A percentile compares a stretch with the other conserved stretches of the same genome.
phyloP scores from a whole-genome alignment of 2,797 vertebrate species.

The Apogon hyalosoma region DNA sequence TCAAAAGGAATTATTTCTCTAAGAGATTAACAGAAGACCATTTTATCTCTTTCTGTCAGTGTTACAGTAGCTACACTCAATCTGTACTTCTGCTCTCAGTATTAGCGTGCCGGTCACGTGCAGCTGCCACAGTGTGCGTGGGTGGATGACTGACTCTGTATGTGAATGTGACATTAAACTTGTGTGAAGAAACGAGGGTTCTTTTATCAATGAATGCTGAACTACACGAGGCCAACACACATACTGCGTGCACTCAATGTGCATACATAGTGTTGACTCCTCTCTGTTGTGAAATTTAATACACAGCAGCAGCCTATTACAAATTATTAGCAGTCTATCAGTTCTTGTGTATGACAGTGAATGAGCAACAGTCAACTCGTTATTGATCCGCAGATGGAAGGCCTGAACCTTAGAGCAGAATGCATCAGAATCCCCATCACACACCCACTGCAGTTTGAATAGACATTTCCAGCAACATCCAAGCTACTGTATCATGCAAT shows the following conservation, averaged over 20 bases:
- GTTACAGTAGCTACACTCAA: slow-evolving; percentile 39
- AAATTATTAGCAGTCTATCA: slow-evolving; percentile 48
- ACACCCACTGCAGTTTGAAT: slow-evolving; percentile 37
- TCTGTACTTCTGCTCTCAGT: slow-evolving; percentile 32
- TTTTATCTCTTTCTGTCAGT: slow-evolving; percentile 46
- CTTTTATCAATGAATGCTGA: slow-evolving; percentile 68
- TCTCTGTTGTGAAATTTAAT: slow-evolving; percentile 21
- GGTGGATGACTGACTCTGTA: slow-evolving; percentile 57
- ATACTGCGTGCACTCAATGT: slow-evolving; percentile 5
- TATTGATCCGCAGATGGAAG: slow-evolving; percentile 51
- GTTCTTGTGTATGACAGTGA: slow-evolving; percentile 50
- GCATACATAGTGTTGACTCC: background rate
- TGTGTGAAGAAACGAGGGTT: slow-evolving; percentile 34
- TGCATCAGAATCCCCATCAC: slow-evolving; percentile 38
- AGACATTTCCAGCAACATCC: slow-evolving; percentile 52
- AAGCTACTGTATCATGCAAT: slow-evolving; percentile 43
- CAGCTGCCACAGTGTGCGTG: slow-evolving; percentile 51
- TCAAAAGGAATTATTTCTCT: slow-evolving; percentile 75
- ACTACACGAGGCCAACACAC: slow-evolving; percentile 9
- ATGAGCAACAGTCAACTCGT: slow-evolving; percentile 38
- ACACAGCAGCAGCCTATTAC: slow-evolving; percentile 24
- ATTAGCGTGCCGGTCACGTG: slow-evolving; percentile 66
- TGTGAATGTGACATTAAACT: slow-evolving; percentile 62
- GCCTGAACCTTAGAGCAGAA: slow-evolving; percentile 27
- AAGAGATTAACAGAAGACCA: slow-evolving; percentile 67